Base-by-base conservation (phyloP, 2,888 invertebrate species). In the Siphlonurus alternatus region DNA sequence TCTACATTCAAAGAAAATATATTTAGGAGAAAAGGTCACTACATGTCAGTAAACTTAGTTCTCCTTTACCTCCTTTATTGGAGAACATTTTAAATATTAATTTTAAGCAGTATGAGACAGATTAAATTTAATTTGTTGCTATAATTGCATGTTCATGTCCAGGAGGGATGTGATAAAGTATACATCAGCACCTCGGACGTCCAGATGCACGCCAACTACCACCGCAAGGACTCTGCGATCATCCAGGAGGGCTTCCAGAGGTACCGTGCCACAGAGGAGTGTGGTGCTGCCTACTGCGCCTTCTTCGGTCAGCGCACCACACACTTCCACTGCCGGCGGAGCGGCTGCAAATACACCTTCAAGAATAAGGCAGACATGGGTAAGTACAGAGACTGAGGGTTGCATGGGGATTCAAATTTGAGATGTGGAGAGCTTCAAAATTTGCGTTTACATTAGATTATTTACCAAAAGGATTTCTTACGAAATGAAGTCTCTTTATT, bases 361-460 rank as follows among this genome's bases (percentile, higher is more conserved):
- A 98, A 98, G 79, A 97, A 98, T 76, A 98, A 98, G 76, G 95
- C 96, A 71, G 98, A 98, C 78, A 98, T 98, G 96, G 97, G 96
- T 97, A 80, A 82, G 86, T 75, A 25, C 10, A 7, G 7, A 3
- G 19, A 18, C 62, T 19, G 1, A n/a, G n/a, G n/a, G n/a, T n/a
- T n/a, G n/a, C n/a, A n/a, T n/a, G n/a, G n/a, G n/a, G n/a, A n/a
- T n/a, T n/a, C n/a, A n/a, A n/a, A 15, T 19, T 19, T 59, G 53
- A 51, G n/a, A n/a, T n/a, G n/a, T n/a, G n/a, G n/a, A n/a, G n/a
- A n/a, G n/a, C n/a, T n/a, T n/a, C n/a, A n/a, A 59, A 1, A 1
- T 19, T 59, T 15, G 15, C n/a, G 2, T 7, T 2, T 25, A 18
- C 24, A 24, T 25, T n/a, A n/a, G n/a, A n/a, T n/a, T n/a, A n/a